A percentile compares a stretch with the other conserved stretches of the same genome.
Evolutionary conservation across 2,113 vertebrate genomes (phyloP).

Genomic region (Antennarius striatus): DNA sequence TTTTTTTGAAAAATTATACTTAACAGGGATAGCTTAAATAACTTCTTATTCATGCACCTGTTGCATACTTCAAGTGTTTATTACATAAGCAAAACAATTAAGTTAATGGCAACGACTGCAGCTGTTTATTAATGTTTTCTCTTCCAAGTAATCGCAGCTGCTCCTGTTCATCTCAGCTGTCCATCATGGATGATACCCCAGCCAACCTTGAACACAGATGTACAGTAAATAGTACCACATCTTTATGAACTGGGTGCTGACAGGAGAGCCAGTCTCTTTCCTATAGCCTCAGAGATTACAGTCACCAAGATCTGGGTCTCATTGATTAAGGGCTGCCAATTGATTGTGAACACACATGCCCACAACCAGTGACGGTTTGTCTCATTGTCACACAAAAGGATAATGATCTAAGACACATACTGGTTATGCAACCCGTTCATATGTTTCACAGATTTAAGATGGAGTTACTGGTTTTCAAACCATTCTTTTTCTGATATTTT

Average conservation of each 20-base stretch:
- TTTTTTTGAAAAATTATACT: neutral
- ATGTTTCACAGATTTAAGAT: slow-evolving; percentile 9
- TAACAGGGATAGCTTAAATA: no score
- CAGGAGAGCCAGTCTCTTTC: slow-evolving; percentile 22
- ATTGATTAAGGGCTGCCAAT: slow-evolving; percentile 1
- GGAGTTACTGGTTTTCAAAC: no score
- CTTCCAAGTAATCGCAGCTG: slow-evolving; percentile 46
- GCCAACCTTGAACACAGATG: slow-evolving; percentile 40
- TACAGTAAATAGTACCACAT: slow-evolving; percentile 43
- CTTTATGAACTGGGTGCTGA: slow-evolving; percentile 42
- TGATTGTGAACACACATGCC: neutral
- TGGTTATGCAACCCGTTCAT: slow-evolving; percentile 31
- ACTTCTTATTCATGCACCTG: no score
- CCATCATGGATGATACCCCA: neutral
- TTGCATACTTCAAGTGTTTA: slow-evolving; percentile 1
- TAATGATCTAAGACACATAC: slow-evolving; percentile 42
- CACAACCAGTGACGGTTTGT: slow-evolving; percentile 38
- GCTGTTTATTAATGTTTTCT: slow-evolving; percentile 27
- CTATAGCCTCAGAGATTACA: slow-evolving; percentile 27
- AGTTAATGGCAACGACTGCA: slow-evolving; percentile 16
- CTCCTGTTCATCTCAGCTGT: slow-evolving; percentile 23
- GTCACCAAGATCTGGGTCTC: slow-evolving; percentile 13
- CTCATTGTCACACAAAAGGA: slow-evolving; percentile 27
- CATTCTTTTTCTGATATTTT: no score
- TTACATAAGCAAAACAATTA: slow-evolving; percentile 1